Conservation (phyloP, 2,797 vertebrate species). For the Halcyon leucocephala region DNA sequence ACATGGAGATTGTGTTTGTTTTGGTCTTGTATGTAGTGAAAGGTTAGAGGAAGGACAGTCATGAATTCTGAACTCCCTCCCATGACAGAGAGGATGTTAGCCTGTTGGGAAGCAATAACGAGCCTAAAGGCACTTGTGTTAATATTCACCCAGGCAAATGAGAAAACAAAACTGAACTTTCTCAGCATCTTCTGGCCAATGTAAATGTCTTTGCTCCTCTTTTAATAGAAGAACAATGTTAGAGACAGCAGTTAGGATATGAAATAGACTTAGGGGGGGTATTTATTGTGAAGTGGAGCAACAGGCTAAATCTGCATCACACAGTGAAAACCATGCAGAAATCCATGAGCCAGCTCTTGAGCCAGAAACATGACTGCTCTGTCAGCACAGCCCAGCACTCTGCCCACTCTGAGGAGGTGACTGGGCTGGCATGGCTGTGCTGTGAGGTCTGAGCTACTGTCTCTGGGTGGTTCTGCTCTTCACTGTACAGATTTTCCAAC, state of each 20-base stretch:
- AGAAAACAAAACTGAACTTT: background rate
- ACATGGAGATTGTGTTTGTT: conserved; percentile 58
- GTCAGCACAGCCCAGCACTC: background rate
- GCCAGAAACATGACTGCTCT: background rate
- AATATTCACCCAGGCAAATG: background rate
- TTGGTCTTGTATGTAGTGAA: conserved; percentile 66
- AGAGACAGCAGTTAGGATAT: background rate
- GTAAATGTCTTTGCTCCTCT: background rate
- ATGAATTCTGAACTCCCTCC: conserved; percentile 28
- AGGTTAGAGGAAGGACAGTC: conserved; percentile 72
- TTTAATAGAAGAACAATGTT: background rate
- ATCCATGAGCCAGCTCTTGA: background rate
- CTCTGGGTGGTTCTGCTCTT: background rate
- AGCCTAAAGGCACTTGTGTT: background rate
- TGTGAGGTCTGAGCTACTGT: background rate
- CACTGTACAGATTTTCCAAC: background rate
- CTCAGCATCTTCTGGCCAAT: background rate
- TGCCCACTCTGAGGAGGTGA: accelerated
- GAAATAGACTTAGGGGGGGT: background rate
- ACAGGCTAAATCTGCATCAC: background rate
- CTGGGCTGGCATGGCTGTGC: background rate
- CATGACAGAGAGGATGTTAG: background rate
- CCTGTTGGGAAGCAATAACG: background rate
- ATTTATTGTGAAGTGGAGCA: background rate
- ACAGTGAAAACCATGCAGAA: background rate